phyloP scores from a whole-genome alignment of 2,888 invertebrate species.

The Tinea pellionella region DNA sequence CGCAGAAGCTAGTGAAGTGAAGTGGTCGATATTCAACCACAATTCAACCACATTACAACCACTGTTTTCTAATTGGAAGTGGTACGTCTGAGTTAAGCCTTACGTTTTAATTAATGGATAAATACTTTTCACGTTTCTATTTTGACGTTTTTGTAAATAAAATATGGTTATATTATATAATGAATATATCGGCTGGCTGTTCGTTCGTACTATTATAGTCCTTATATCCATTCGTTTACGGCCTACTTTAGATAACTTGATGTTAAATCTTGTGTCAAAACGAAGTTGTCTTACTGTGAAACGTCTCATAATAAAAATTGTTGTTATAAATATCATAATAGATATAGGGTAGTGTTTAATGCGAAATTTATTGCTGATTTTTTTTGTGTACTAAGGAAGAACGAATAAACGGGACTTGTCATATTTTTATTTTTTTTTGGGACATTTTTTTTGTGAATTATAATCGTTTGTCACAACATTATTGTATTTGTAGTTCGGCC shows the following conservation, averaged over 20 bases:
- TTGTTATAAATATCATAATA: neutral
- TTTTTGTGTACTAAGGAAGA: neutral
- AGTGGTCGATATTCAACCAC: too few relatives aligned
- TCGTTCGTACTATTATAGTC: neutral
- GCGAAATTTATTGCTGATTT: neutral
- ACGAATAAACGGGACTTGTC: constrained; percentile 1
- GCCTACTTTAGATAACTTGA: neutral
- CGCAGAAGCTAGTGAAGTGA: too few relatives aligned
- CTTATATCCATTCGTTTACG: neutral
- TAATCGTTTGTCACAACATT: constrained; percentile 2
- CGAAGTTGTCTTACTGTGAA: neutral
- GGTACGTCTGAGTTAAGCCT: too few relatives aligned
- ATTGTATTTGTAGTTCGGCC: neutral
- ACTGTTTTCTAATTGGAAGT: too few relatives aligned
- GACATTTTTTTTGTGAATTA: neutral
- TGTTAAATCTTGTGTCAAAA: neutral
- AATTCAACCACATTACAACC: too few relatives aligned
- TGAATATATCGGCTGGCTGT: too few relatives aligned
- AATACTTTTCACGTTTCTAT: too few relatives aligned
- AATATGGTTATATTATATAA: too few relatives aligned
- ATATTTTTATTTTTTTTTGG: neutral
- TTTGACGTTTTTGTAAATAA: too few relatives aligned
- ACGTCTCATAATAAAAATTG: neutral
- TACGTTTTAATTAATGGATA: too few relatives aligned
- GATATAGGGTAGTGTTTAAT: neutral